Evolutionary conservation across 2,888 invertebrate genomes (phyloP).

Genomic region (Flexamia atlantica): DNA sequence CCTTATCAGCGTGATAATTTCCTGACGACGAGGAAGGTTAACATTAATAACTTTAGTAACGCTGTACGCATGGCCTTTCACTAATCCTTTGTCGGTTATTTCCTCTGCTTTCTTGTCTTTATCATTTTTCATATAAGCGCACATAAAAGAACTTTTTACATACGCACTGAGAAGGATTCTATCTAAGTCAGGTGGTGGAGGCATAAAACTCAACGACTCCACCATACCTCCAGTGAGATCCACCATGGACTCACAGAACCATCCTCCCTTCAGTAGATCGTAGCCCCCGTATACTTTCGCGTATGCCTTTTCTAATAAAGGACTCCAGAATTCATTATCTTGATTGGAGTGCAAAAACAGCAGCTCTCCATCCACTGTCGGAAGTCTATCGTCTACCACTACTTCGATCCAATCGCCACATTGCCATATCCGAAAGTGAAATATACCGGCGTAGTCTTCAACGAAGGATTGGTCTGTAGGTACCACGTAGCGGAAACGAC

Average conservation of each 20-base stretch:
- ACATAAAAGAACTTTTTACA: not conserved
- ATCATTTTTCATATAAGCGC: not conserved
- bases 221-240: not conserved
- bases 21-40: not conserved
- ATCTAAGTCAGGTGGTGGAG: not conserved
- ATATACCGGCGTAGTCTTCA: constrained; percentile 85
- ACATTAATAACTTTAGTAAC: not conserved
- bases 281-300: constrained; percentile 79
- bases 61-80: constrained; percentile 15
- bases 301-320: constrained; percentile 94
- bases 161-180: not conserved
- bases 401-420: constrained; percentile 96
- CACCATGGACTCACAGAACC: constrained; percentile 10
- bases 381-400: constrained; percentile 93
- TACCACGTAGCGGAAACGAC: constrained; percentile 93
- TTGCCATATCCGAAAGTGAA: constrained; percentile 95
- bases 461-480: constrained; percentile 91
- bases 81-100: not conserved
- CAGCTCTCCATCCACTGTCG: constrained; percentile 90
- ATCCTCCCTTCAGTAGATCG: not conserved
- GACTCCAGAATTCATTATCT: constrained; percentile 92
- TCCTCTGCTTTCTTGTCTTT: not conserved
- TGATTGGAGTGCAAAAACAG: constrained; percentile 90
- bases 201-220: not conserved
- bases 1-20: not conserved